phyloP scores from a whole-genome alignment of 2,113 vertebrate species.

The Gymnocephalus cernua region DNA sequence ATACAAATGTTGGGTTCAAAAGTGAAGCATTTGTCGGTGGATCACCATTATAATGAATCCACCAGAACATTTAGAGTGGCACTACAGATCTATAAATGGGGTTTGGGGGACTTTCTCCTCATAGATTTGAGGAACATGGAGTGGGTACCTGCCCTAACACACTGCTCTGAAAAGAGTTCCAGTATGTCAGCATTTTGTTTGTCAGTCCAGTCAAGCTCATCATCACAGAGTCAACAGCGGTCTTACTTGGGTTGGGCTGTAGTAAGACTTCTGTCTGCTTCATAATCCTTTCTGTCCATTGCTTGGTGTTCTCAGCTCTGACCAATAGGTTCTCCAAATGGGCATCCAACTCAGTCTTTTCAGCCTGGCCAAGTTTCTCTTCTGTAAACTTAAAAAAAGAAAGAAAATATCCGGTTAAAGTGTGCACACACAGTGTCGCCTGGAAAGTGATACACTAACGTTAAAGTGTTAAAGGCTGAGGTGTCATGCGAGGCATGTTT shows the following conservation, averaged over 20 bases:
- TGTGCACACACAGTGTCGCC: not conserved
- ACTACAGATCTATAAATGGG: not conserved
- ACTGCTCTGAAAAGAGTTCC: not conserved
- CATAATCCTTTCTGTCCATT: conserved; percentile 97
- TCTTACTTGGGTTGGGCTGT: conserved; percentile 98
- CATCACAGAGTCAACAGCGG: not conserved
- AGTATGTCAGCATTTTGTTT: not conserved
- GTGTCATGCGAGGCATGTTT: not conserved
- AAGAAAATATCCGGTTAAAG: not conserved
- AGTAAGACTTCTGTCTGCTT: conserved; percentile 97
- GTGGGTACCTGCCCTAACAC: not conserved
- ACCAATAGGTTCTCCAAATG: conserved; percentile 96
- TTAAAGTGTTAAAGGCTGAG: not conserved
- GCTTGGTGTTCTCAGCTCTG: conserved; percentile 96
- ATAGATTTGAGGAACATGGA: no score
- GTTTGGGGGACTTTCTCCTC: not conserved
- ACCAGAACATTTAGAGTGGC: not conserved
- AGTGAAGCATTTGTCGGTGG: not conserved
- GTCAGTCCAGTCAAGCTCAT: not conserved
- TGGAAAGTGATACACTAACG: not conserved
- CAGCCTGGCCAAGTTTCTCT: conserved; percentile 98
- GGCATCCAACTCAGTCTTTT: conserved; percentile 98
- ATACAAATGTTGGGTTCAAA: not conserved
- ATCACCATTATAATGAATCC: not conserved
- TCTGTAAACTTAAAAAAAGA: conserved; percentile 97